phyloP scores from a whole-genome alignment of 2,113 vertebrate genomes.

The Gallinago media region DNA sequence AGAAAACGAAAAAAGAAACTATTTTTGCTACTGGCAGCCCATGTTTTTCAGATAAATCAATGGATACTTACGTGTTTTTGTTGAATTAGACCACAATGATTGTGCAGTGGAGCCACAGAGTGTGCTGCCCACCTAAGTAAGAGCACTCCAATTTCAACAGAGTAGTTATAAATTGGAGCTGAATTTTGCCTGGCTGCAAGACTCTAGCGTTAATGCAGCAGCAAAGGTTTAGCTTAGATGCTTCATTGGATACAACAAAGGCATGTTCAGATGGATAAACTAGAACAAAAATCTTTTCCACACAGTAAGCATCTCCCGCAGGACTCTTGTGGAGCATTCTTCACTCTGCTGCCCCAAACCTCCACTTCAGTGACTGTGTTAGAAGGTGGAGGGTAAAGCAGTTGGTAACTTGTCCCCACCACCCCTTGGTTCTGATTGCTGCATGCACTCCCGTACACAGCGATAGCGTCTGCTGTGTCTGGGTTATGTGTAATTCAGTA shows the following conservation, averaged over 20 bases:
- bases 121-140: neutral
- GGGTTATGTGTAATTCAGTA: neutral
- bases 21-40: neutral
- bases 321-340: neutral
- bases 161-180: neutral
- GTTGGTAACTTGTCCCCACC: neutral
- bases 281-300: neutral
- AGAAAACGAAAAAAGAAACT: fast-evolving
- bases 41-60: neutral
- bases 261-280: neutral
- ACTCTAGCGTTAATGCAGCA: neutral
- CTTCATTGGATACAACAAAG: neutral
- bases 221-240: neutral
- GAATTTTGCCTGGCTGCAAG: neutral
- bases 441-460: neutral
- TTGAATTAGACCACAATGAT: neutral
- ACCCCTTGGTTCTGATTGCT: neutral
- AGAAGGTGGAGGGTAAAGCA: neutral
- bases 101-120: neutral
- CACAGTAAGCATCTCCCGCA: neutral
- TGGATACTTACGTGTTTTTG: neutral
- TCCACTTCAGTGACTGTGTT: neutral
- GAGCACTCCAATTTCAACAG: neutral
- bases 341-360: neutral
- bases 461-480: neutral